Evolutionary conservation across 2,888 invertebrate genomes (phyloP).

Genomic region (Crocallis elinguaria): DNA sequence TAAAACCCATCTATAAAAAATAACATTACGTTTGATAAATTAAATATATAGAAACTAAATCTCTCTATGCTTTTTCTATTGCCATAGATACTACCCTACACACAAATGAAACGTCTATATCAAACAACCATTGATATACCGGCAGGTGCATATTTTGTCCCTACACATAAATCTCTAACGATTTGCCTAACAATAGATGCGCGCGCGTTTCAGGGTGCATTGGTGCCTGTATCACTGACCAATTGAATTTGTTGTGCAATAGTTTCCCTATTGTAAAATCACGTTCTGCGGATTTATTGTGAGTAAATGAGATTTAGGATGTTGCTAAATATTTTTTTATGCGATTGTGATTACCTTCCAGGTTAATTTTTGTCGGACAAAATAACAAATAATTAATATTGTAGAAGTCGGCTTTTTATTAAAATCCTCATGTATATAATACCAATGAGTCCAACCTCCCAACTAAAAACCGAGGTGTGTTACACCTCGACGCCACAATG

Average conservation of each 20-base stretch:
- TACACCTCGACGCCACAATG: no score
- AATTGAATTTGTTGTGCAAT: conserved; percentile 47
- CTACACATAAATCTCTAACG: conserved; percentile 53
- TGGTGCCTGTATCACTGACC: conserved; percentile 41
- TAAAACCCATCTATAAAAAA: no score
- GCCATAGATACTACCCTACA: not conserved
- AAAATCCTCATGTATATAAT: no score
- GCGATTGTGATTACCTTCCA: no score
- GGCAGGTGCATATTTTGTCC: conserved; percentile 52
- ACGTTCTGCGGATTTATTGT: conserved; percentile 35
- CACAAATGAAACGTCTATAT: not conserved
- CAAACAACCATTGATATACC: conserved; percentile 1
- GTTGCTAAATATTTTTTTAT: not conserved
- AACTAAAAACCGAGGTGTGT: no score
- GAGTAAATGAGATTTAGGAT: conserved; percentile 11
- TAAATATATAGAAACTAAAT: no score
- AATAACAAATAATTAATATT: no score
- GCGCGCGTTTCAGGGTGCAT: conserved; percentile 53
- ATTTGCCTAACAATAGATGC: conserved; percentile 55
- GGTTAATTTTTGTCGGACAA: no score
- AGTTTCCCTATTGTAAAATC: conserved; percentile 43
- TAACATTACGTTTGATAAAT: no score
- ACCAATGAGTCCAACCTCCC: no score
- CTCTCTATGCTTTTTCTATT: no score
- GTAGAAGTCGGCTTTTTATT: no score